Evolutionary conservation across 2,797 vertebrate genomes (phyloP).

Genomic region (Gephyroberyx darwinii): DNA sequence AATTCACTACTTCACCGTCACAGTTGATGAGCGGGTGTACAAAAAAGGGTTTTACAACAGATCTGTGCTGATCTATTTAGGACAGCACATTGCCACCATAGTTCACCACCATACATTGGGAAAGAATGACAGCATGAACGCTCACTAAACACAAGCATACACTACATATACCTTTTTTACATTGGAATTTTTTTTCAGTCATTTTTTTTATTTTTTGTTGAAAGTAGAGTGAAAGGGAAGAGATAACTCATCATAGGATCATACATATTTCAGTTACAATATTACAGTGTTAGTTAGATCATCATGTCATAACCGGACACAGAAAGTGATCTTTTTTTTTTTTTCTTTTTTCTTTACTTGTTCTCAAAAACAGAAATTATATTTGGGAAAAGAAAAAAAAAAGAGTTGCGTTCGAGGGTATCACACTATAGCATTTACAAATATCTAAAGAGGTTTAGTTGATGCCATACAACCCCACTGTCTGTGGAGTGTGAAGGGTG

Average conservation of each 20-base stretch:
- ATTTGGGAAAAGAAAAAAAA: constrained; percentile 71
- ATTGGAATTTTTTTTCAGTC: constrained; percentile 61
- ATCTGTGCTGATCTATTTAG: constrained; percentile 83
- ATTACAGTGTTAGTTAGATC: constrained; percentile 92
- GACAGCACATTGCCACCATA: constrained; percentile 93
- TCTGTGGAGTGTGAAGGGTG: constrained; percentile 75
- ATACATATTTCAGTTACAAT: constrained; percentile 97
- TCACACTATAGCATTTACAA: constrained; percentile 91
- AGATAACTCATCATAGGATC: constrained; percentile 89
- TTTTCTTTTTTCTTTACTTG: constrained; percentile 67
- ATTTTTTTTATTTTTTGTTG: constrained; percentile 64
- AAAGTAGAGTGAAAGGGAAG: constrained; percentile 78
- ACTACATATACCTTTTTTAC: constrained; percentile 88
- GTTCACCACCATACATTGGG: constrained; percentile 84
- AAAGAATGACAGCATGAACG: constrained; percentile 93
- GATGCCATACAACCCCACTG: constrained; percentile 78
- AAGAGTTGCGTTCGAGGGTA: constrained; percentile 82
- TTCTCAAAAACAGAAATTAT: constrained; percentile 82
- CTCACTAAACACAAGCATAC: constrained; percentile 99
- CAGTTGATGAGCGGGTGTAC: constrained; percentile 91
- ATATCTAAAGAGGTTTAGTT: constrained; percentile 87
- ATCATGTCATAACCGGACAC: constrained; percentile 90
- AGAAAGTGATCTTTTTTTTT: constrained; percentile 79
- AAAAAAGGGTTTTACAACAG: constrained; percentile 88
- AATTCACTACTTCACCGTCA: constrained; percentile 94